phyloP scores from a whole-genome alignment of 2,888 invertebrate species.

The Acronicta leporina region DNA sequence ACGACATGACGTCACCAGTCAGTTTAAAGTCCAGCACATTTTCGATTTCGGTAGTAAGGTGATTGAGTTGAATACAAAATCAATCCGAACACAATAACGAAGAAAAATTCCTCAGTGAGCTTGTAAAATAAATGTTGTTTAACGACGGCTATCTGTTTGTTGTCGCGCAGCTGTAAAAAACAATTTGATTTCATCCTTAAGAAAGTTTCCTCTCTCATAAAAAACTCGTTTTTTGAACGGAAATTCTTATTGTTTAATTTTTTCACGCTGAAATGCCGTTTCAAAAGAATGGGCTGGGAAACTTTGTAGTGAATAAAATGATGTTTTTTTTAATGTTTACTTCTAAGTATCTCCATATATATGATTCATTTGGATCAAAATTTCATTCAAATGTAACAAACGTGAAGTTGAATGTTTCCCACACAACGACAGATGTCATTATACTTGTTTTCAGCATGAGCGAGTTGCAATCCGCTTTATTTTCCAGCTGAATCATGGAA shows the following conservation, averaged over 20 bases:
- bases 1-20: too few relatives aligned
- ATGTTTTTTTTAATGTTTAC: background rate
- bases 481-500: constrained; percentile 56
- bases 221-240: constrained; percentile 60
- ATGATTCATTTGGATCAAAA: constrained; percentile 16
- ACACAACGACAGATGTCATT: constrained; percentile 35
- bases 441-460: constrained; percentile 55
- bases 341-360: background rate
- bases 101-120: background rate
- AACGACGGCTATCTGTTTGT: constrained; percentile 45
- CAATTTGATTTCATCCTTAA: constrained; percentile 63
- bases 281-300: constrained; percentile 53
- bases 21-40: too few relatives aligned
- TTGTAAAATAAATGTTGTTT: constrained; percentile 9
- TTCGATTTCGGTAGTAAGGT: background rate
- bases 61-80: background rate
- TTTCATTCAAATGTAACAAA: constrained; percentile 7
- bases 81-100: constrained; percentile 9
- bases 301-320: constrained; percentile 58
- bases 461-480: constrained; percentile 53
- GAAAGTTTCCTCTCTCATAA: constrained; percentile 60
- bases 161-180: constrained; percentile 44
- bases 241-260: constrained; percentile 56
- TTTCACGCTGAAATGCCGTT: constrained; percentile 52
- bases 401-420: constrained; percentile 15